Conservation (phyloP, 2,888 invertebrate genomes). For the Caradrina kadenii region DNA sequence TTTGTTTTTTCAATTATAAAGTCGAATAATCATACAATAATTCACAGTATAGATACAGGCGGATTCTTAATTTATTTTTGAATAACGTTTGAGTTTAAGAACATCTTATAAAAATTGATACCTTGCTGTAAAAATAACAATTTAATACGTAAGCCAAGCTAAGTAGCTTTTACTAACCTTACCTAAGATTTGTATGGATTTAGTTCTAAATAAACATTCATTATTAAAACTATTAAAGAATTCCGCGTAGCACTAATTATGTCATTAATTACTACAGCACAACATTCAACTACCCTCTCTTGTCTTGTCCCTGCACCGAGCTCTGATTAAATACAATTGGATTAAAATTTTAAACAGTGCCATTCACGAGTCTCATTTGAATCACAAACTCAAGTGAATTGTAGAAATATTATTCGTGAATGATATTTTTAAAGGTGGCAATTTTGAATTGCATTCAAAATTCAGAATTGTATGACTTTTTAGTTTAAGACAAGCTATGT, state of each 20-base stretch:
- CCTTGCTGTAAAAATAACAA: too few species aligned
- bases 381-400: constrained; percentile 44
- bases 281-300: constrained; percentile 28
- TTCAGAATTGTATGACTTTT: too few species aligned
- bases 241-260: constrained; percentile 21
- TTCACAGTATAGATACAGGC: too few species aligned
- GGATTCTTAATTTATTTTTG: too few species aligned
- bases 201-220: not conserved
- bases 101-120: too few species aligned
- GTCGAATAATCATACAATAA: too few species aligned
- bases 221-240: not conserved
- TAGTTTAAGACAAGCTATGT: too few species aligned
- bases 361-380: constrained; percentile 61
- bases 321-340: constrained; percentile 46
- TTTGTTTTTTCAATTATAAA: too few species aligned
- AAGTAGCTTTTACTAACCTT: too few species aligned
- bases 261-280: constrained; percentile 3
- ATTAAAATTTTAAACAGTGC: constrained; percentile 61
- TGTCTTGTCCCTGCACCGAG: constrained; percentile 18
- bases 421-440: constrained; percentile 38
- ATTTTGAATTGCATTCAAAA: constrained; percentile 11
- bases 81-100: too few species aligned
- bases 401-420: constrained; percentile 21
- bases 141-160: too few species aligned
- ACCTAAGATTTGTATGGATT: too few species aligned